Conservation (phyloP, 2,888 invertebrate genomes). For the Hololepta plana region DNA sequence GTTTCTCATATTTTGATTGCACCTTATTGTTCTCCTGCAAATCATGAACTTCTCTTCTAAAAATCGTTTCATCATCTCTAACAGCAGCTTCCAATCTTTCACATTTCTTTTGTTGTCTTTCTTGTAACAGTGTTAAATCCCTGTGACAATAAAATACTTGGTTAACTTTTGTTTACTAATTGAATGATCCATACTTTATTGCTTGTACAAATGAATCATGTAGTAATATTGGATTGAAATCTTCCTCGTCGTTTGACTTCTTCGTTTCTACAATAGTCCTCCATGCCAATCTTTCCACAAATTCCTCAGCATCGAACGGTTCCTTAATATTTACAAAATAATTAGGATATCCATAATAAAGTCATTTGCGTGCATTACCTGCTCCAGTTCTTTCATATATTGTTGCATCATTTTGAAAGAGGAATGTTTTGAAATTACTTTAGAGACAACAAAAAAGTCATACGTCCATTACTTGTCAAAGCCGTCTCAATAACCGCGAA, state of each 20-base stretch:
- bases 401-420: conserved; percentile 65
- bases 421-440: too few species aligned
- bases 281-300: conserved; percentile 93
- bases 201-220: conserved; percentile 87
- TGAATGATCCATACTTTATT: conserved; percentile 42
- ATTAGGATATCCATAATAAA: conserved; percentile 1
- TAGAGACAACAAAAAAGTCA: too few species aligned
- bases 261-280: conserved; percentile 59
- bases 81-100: conserved; percentile 63
- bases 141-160: conserved; percentile 16
- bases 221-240: conserved; percentile 72
- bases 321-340: conserved; percentile 40
- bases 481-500: too few species aligned
- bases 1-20: conserved; percentile 7
- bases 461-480: too few species aligned
- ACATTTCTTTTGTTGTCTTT: conserved; percentile 73
- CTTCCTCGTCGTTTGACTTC: conserved; percentile 40
- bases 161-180: neutral
- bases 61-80: conserved; percentile 71
- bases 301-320: conserved; percentile 92
- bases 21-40: conserved; percentile 77
- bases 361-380: conserved; percentile 32
- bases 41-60: conserved; percentile 62
- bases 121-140: conserved; percentile 52
- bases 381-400: conserved; percentile 74